Base-by-base conservation (phyloP, 2,113 vertebrate species). In the Hippolais icterina region DNA sequence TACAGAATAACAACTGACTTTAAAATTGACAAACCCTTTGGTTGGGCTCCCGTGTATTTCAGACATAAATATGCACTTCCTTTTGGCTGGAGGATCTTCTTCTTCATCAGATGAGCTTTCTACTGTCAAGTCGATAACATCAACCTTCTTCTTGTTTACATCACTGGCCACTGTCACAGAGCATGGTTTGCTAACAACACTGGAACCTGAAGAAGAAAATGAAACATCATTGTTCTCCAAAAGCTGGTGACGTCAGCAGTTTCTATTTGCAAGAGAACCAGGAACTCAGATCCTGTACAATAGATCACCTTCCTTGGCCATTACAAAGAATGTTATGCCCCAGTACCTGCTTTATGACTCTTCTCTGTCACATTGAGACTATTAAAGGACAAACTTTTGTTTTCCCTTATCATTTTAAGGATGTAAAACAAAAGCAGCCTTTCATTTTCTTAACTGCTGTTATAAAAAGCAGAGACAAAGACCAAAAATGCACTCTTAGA, bases 91-190 rank as follows among this genome's bases (percentile, higher is more conserved):
- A 56, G 98, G 98, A 27, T 98, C 98, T 49, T 98, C 98, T 5
- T 98, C 98, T 92, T 99, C 99, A 65, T 99, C 98, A 23, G 99
- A 99, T 46, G 99, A 99, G 94, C 98, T 99, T 89, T 99, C 99
- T 46, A 98, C 31, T 21, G 99, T 99, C 88, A 99, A 97, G 89
- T 99, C 99, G 39, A 99, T 99, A 83, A 99, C 96, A 5, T 99
- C 99, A 18, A 98, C 98, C 95, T 99, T 99, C 97, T 99, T 99
- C 93, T 98, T 98, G 93, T 94, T 97, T 85, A 93, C 94, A 27
- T 99, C 99, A 54, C 33, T 94, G 83, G 98, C 79, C 83, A 97
- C 92, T 11, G 98, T 95, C 82, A 98, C 97, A 4, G 98, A 96
- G 53, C 98, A 98, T 2, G 97, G 98, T 49, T 99, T 98, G 93